Conservation (phyloP, 92 coral and sea anemone species). For the Meandrina meandrites region DNA sequence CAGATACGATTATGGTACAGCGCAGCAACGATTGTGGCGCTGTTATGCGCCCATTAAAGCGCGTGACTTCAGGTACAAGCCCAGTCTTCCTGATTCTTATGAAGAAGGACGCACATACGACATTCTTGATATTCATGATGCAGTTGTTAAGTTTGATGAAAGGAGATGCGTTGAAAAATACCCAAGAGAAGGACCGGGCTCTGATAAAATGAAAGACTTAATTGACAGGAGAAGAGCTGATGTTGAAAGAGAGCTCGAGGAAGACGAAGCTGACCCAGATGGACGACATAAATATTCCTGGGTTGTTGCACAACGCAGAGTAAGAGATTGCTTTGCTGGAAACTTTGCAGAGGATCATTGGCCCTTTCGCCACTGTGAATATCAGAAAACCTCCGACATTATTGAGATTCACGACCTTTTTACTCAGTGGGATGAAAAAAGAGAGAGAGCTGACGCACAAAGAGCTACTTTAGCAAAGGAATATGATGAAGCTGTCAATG, state of each 20-base stretch:
- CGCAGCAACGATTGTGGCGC: neutral
- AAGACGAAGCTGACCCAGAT: neutral
- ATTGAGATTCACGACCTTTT: neutral
- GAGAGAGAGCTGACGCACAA: no score
- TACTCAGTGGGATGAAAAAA: rapidly evolving
- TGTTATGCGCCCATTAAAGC: neutral
- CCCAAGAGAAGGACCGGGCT: neutral
- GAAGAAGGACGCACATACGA: neutral
- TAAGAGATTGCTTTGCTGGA: constrained; percentile 29
- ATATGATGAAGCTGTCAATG: neutral
- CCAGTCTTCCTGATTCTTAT: neutral
- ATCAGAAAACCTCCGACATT: neutral
- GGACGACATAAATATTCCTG: neutral
- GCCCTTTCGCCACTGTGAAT: neutral
- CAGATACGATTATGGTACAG: neutral
- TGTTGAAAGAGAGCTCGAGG: neutral
- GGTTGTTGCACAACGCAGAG: constrained; percentile 32
- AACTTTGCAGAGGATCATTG: neutral
- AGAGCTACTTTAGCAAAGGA: neutral
- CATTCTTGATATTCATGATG: neutral
- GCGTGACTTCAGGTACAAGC: no score
- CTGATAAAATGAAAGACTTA: neutral
- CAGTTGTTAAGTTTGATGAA: constrained; percentile 1
- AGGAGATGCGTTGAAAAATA: neutral
- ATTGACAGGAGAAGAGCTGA: neutral